Evolutionary conservation across 37 sponge, comb jelly and placozoan genomes (phyloP), one percentile per base, ranked within the genome.

Genomic region (Halisarca cf. caerulea): DNA sequence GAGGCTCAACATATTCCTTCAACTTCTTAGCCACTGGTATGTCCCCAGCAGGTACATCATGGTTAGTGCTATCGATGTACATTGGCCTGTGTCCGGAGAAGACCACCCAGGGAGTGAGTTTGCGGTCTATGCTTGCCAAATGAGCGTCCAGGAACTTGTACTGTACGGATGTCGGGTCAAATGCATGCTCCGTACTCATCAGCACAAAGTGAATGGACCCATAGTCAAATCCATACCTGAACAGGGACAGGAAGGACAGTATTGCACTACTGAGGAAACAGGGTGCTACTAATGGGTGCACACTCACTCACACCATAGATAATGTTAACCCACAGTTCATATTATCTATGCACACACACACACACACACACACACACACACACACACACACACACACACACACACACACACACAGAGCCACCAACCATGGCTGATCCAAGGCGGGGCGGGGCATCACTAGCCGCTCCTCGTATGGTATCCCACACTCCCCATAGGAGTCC

Each of bases 401-500:
- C n/a, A n/a, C n/a, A n/a, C n/a, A n/a, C n/a, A n/a, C n/a, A n/a
- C n/a, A n/a, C n/a, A n/a, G n/a, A n/a, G n/a, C n/a, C n/a, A 66
- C 80, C 59, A 25, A 91, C 92, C 92, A 92, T 35, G 86, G 92
- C 42, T 88, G 72, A 54, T 88, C 80, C 8, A 58, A 89, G 7
- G 61, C 68, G 18, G 90, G 94, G 24, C 81, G 60, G 14, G 94
- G 94, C 92, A 91, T 94, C 34, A 71, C 62, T 35, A 94, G 88
- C 39, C 95, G 85, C 43, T 74, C 82, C 54, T 86, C 85, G 59
- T 89, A 74, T 28, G 95, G 95, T 0, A 94, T 66, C 9, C 83
- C 91, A 68, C 95, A 94, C 85, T 94, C 95, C 23, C 95, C 95
- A 28, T 83, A 89, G 59, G 95, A 94, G 78, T 89, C 95, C 58